These are phyloP conservation scores for Odontocolon sp. DNA, from an alignment of 2,888 invertebrate species.

Conservation along the genomic window DNA sequence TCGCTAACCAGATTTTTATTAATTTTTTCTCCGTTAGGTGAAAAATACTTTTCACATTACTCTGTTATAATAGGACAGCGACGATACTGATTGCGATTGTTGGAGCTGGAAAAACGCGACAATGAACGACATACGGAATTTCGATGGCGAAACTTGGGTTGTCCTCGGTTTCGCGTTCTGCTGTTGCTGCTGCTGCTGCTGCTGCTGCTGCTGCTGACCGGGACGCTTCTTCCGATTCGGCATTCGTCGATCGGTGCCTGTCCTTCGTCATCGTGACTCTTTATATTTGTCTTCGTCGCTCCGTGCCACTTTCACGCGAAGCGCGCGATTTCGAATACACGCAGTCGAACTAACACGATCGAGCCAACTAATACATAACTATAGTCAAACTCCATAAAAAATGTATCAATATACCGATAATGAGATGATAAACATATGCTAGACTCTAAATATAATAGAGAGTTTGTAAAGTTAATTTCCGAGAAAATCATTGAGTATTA, in stretches of 20 bases:
- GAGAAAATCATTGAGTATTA: no score
- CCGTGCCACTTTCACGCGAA: slow-evolving; percentile 66
- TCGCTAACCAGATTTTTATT: no score
- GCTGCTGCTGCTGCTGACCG: slow-evolving; percentile 6
- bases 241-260: slow-evolving; percentile 54
- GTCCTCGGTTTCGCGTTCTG: slow-evolving; percentile 22
- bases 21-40: background rate
- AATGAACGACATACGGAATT: slow-evolving; percentile 19
- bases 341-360: slow-evolving; percentile 27
- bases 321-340: slow-evolving; percentile 60
- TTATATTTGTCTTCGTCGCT: slow-evolving; percentile 55
- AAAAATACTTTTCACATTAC: background rate
- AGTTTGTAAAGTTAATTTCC: no score
- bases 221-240: slow-evolving; percentile 61
- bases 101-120: slow-evolving; percentile 10
- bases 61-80: background rate
- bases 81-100: background rate
- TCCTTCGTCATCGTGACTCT: slow-evolving; percentile 33
- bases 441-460: background rate
- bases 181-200: background rate
- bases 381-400: slow-evolving; percentile 32
- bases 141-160: slow-evolving; percentile 46
- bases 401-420: background rate
- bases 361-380: slow-evolving; percentile 43
- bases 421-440: background rate